A percentile compares a stretch with the other conserved stretches of the same genome.
Evolutionary conservation across 2,113 vertebrate species (phyloP).

Genomic region (Albula goreensis): DNA sequence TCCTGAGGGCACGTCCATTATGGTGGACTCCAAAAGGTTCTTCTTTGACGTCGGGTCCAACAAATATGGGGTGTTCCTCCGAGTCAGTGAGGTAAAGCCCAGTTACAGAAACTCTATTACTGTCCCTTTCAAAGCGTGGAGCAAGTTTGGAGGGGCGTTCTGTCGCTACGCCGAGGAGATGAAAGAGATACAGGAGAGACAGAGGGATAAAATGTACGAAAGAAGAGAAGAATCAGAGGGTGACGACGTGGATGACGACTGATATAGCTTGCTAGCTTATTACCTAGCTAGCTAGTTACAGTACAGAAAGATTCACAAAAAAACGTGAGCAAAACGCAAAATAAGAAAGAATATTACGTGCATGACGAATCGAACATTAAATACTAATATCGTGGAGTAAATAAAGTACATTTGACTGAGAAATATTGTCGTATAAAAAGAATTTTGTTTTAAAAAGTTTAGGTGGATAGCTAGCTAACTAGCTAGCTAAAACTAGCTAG

Average conservation of each 20-base stretch:
- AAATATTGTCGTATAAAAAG: constrained; percentile 63
- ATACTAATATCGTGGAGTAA: constrained; percentile 59
- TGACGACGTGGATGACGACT: constrained; percentile 92
- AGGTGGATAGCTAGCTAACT: constrained; percentile 50
- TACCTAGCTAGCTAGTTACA: constrained; percentile 52
- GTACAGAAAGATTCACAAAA: constrained; percentile 57
- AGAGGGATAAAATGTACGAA: constrained; percentile 90
- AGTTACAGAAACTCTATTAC: constrained; percentile 97
- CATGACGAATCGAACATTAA: constrained; percentile 68
- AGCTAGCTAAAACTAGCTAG: constrained; percentile 61
- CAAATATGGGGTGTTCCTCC: constrained; percentile 95
- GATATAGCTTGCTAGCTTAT: constrained; percentile 53
- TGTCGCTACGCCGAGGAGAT: constrained; percentile 94
- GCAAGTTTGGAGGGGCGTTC: constrained; percentile 94
- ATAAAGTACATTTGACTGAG: constrained; percentile 70
- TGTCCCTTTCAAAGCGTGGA: constrained; percentile 93
- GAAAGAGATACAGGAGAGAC: constrained; percentile 94
- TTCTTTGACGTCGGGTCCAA: constrained; percentile 98
- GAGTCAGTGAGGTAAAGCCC: constrained; percentile 95
- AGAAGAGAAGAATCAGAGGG: constrained; percentile 88
- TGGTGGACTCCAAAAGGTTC: constrained; percentile 94
- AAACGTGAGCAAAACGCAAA: constrained; percentile 36
- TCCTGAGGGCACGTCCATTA: constrained; percentile 92
- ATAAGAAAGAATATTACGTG: constrained; percentile 55
- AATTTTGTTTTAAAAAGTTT: constrained; percentile 60